phyloP scores from a whole-genome alignment of 2,113 vertebrate genomes.

The Nothocercus nigrocapillus region DNA sequence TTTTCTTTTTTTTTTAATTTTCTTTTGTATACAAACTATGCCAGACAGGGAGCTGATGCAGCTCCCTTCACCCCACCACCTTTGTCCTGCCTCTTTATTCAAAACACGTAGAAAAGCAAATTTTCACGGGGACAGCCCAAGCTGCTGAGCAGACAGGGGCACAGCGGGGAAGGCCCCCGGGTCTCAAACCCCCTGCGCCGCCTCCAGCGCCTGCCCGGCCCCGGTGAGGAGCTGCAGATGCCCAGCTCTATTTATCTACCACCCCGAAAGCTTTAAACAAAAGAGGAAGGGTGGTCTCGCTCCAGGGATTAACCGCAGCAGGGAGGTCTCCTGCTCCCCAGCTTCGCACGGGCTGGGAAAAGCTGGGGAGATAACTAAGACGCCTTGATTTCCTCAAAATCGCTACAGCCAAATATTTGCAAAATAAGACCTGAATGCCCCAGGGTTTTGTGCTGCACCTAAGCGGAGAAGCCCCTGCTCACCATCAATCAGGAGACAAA shows the following conservation, averaged over 20 bases:
- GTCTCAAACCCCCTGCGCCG: not conserved
- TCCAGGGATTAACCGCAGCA: not conserved
- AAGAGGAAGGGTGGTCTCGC: slow-evolving; percentile 14
- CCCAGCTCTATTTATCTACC: not conserved
- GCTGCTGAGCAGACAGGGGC: no score
- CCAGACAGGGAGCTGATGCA: not conserved
- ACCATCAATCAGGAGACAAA: not conserved
- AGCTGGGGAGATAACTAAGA: not conserved
- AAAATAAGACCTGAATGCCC: not conserved
- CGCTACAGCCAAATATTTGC: not conserved
- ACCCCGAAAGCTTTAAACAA: not conserved
- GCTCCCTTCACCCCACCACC: not conserved
- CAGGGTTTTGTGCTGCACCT: accelerated
- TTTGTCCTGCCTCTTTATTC: not conserved
- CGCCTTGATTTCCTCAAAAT: not conserved
- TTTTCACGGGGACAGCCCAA: not conserved
- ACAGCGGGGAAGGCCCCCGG: not conserved
- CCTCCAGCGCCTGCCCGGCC: not conserved
- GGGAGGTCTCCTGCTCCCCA: not conserved
- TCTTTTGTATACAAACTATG: accelerated
- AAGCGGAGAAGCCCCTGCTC: not conserved
- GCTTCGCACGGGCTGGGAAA: not conserved
- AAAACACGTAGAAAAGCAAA: not conserved
- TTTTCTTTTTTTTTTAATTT: not conserved
- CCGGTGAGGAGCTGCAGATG: not conserved